Evolutionary conservation across 1,140 invertebrate genomes (phyloP).

Genomic region (Cherax destructor): DNA sequence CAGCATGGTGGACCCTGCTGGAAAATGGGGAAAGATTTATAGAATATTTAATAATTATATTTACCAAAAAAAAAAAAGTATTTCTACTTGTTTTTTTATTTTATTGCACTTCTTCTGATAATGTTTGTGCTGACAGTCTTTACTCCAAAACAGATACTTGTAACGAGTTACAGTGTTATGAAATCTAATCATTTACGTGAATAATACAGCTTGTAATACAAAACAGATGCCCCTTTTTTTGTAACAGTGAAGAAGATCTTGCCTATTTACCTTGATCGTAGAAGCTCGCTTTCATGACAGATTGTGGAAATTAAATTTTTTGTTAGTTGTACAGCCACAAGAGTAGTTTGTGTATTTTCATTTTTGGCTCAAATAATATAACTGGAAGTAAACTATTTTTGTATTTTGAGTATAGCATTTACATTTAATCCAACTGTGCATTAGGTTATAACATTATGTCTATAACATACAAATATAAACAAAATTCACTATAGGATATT

Average conservation of each 20-base stretch:
- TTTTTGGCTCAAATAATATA: background rate
- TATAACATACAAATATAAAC: background rate
- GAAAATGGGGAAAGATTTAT: background rate
- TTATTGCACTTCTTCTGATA: background rate
- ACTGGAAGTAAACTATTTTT: background rate
- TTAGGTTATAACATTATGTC: background rate
- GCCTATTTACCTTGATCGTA: conserved; percentile 32
- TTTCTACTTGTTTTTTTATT: background rate
- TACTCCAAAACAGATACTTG: background rate
- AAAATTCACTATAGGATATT: background rate
- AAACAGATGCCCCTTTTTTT: conserved; percentile 5
- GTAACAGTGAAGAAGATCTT: conserved; percentile 33
- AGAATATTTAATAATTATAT: background rate
- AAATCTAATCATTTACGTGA: background rate
- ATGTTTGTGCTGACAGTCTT: background rate
- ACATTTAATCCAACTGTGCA: background rate
- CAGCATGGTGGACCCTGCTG: background rate
- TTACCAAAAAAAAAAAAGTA: background rate
- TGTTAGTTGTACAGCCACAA: conserved; percentile 39
- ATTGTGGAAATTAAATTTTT: conserved; percentile 38
- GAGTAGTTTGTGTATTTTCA: conserved; percentile 2
- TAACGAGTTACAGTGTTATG: background rate
- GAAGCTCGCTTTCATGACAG: conserved; percentile 41
- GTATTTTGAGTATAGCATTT: background rate
- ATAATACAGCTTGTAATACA: background rate